Percentiles rank a stretch among this genome's conserved stretches.
These are phyloP conservation scores for Intellagama lesueurii DNA, from an alignment of 2,797 vertebrate genomes.

Conservation along the genomic window DNA sequence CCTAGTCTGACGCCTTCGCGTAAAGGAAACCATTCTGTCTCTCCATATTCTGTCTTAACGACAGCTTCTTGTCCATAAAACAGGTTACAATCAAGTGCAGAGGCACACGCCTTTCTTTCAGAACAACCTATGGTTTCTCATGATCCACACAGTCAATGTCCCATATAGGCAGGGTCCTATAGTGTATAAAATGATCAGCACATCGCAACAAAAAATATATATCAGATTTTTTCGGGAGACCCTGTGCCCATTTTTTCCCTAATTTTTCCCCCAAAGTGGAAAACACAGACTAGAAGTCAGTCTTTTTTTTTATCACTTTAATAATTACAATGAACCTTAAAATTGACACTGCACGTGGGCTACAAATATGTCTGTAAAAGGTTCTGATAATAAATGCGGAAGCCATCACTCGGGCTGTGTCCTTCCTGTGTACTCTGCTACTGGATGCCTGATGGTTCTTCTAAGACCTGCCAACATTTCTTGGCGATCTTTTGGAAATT, in stretches of 20 bases:
- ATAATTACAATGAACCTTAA: neutral
- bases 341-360: conserved; percentile 31
- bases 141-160: no score
- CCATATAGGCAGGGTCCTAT: no score
- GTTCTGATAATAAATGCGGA: conserved; percentile 37
- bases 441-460: neutral
- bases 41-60: no score
- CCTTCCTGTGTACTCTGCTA: conserved; percentile 34
- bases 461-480: conserved; percentile 46
- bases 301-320: conserved; percentile 22
- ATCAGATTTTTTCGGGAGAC: neutral
- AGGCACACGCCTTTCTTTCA: no score
- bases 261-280: neutral
- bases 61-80: no score
- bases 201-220: neutral
- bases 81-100: no score
- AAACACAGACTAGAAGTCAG: conserved; percentile 34
- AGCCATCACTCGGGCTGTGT: conserved; percentile 45
- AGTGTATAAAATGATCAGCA: conserved; percentile 9
- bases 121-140: no score
- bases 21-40: no score
- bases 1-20: no score
- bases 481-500: conserved; percentile 20
- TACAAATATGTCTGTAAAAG: conserved; percentile 25
- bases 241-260: neutral